These are phyloP conservation scores for Globodera ellingtonae DNA, from an alignment of 1,140 invertebrate genomes.

Conservation along the genomic window DNA sequence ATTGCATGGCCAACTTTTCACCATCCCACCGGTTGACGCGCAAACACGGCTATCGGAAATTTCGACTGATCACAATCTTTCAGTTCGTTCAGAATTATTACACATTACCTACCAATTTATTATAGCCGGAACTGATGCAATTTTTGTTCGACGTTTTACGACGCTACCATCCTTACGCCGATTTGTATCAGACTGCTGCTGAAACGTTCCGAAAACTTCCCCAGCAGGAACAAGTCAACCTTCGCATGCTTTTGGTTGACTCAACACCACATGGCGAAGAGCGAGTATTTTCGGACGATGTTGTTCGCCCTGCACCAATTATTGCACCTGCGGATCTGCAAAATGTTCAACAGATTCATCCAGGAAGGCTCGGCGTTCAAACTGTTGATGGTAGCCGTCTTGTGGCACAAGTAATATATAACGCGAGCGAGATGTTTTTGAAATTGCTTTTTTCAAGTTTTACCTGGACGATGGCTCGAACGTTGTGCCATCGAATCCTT, in stretches of 20 bases:
- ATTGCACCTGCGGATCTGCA: not conserved
- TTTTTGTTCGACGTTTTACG: too few species aligned
- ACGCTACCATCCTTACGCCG: too few species aligned
- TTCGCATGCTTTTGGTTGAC: constrained; percentile 4
- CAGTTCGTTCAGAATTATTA: too few species aligned
- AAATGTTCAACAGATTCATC: not conserved
- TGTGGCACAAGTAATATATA: not conserved
- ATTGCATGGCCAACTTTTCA: not conserved
- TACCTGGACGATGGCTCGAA: not conserved
- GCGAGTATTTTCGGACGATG: not conserved
- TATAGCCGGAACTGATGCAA: too few species aligned
- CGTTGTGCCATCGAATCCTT: not conserved
- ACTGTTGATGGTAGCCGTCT: not conserved
- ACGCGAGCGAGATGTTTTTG: not conserved
- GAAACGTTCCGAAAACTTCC: not conserved
- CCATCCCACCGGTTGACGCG: not conserved
- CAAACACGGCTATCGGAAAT: not conserved
- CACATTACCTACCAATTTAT: too few species aligned
- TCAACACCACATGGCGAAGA: not conserved
- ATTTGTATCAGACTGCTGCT: not conserved
- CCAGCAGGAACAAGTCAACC: not conserved
- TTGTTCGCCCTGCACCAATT: not conserved
- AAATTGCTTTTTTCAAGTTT: not conserved
- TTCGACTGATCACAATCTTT: not conserved
- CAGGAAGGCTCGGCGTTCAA: not conserved